Evolutionary conservation across 2,797 vertebrate species (phyloP), one percentile per base, ranked within the genome.

Genomic region (Darevskia nairensis): DNA sequence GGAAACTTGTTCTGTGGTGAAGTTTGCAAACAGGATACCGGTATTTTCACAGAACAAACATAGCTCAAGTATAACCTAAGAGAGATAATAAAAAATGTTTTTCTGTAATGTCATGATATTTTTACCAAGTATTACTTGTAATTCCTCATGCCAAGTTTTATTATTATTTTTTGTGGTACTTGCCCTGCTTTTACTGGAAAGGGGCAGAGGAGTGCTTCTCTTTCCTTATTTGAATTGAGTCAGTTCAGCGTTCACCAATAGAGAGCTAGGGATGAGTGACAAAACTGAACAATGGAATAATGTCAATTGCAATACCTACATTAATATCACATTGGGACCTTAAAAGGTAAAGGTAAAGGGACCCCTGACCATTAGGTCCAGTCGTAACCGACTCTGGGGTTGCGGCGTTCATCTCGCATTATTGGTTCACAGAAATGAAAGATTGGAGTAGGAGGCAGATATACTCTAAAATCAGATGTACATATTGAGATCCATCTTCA

Each of bases 31-130:
- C 64, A 17, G 46, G 78, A 64, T 87, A 35, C 35, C 35, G 35
- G 35, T 35, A 11, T 89, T 91, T 91, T 89, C 35, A 81, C n/a
- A 39, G 66, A 74, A 80, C 29, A 35, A 75, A 89, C 50, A 76
- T 69, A 85, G 55, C n/a, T 87, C 68, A 74, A 64, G 2, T 55
- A 46, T 66, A 64, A 81, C 39, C 9, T 15, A 71, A n/a, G 88
- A 61, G 66, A 80, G 27, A 9, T 35, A 77, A 80, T 69, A 55
- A n/a, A 44, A 35, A 79, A 74, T 23, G 21, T 46, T 86, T 88
- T 79, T 7, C 61, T 74, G 11, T 59, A 75, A 41, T 55, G 25
- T 0, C 8, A 9, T 72, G 32, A 44, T 79, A 39, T 64, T 61
- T 74, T 61, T 25, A 44, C 21, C 11, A 68, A 6, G n/a, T 69